Evolutionary conservation across 2,797 vertebrate genomes (phyloP).

Genomic region (Melopsittacus undulatus): DNA sequence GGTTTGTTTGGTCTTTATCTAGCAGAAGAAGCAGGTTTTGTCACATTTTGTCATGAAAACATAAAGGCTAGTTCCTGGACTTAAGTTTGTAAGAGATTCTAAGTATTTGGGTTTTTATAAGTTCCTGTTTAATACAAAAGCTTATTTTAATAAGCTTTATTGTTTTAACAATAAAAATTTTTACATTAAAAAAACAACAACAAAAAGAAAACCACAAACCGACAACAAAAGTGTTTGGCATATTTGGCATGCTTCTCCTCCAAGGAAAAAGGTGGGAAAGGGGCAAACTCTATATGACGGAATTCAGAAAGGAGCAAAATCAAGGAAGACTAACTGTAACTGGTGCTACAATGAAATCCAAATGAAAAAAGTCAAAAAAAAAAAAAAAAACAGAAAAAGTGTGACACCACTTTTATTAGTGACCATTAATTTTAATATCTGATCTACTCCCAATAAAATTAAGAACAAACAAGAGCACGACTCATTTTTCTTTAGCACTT

Average conservation of each 20-base stretch:
- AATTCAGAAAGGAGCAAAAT: background rate
- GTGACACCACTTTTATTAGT: background rate
- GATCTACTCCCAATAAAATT: background rate
- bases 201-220: too few species aligned
- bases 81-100: background rate
- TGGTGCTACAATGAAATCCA: background rate
- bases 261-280: background rate
- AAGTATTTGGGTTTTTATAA: background rate
- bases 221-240: background rate
- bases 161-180: background rate
- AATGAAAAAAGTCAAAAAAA: background rate
- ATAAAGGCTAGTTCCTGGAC: background rate
- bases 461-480: background rate
- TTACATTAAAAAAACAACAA: background rate
- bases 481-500: background rate
- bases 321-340: background rate
- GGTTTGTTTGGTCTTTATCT: rapidly evolving
- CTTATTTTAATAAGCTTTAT: background rate
- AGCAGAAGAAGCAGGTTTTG: background rate
- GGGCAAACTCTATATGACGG: background rate
- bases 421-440: background rate
- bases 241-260: background rate
- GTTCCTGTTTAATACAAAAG: background rate
- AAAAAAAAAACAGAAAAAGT: background rate
- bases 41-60: background rate